Evolutionary conservation across 1,140 invertebrate species (phyloP), one percentile per base, ranked within the genome.

Genomic region (Oppia nitens): DNA sequence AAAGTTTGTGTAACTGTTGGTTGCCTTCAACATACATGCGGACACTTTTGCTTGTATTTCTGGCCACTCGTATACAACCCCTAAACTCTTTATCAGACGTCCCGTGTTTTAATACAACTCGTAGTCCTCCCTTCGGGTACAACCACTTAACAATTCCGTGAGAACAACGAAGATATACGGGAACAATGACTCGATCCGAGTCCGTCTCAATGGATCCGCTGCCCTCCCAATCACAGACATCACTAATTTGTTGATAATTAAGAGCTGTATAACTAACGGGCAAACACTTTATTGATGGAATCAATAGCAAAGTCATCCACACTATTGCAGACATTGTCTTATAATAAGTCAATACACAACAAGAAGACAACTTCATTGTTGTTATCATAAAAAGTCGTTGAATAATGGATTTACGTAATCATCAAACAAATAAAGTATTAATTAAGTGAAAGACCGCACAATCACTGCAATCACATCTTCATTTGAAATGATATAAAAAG

Each of bases 141-240:
- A 78, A 69, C 84, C 84, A 86, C 2, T 74, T 73, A 0, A 87
- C 76, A 0, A 73, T 72, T 14, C 84, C 84, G 53, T 81, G 79
- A 1, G 79, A 75, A 64, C 84, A 87, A 23, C 83, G 76, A 24
- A 86, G 76, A 71, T 85, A 85, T 4, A 85, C 81, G 0, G 83
- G 83, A 26, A 81, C 80, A 6, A 87, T 83, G 2, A 79, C 82
- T 53, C 81, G 75, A 0, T 72, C 74, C 23, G 61, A 57, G 21
- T 50, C 47, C 21, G 17, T 29, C 23, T 62, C 28, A 45, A 50
- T 21, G 17, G 53, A 26, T 24, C 62, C 62, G 27, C 56, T 60
- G 21, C 59, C 59, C 25, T 47, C n/a, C 59, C 59, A 60, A 52
- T 60, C 59, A 32, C 59, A 60, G 25, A 24, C n/a, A 52, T 60